Base-by-base conservation (phyloP, 2,113 vertebrate species). In the Ammodytes marinus region DNA sequence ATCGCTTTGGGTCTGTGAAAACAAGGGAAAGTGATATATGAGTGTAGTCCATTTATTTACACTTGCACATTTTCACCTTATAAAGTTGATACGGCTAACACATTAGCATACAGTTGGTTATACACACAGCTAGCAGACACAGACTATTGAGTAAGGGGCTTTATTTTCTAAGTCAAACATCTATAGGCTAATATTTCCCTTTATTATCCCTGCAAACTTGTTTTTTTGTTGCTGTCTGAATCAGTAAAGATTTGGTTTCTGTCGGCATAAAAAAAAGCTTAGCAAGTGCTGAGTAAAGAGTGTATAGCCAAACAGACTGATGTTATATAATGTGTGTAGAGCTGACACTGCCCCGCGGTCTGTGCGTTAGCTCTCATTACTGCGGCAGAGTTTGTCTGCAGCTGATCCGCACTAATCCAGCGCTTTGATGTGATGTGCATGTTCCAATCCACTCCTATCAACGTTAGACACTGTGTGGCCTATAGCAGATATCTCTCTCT, bases 341-440 rank as follows among this genome's bases (percentile, higher is more conserved):
- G 81, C 69, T 17, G 72, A 67, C 55, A 8, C 83, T 58, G 72
- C 61, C 42, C 68, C 59, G 80, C 82, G 71, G 84, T 83, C 83
- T 40, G n/a, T 82, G 83, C 84, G 77, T 82, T 59, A 53, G 60
- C 86, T 67, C 74, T 80, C 84, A 78, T 88, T 83, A 86, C 60
- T 58, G n/a, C n/a, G n/a, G 13, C 69, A 19, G 83, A 81, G 84
- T 85, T 80, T 78, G 82, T 83, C 77, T 85, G 82, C 13, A 75
- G 89, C 86, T 90, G 79, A 90, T 78, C 86, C 60, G 27, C 66
- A 10, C 60, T 89, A 91, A 89, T 91, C 87, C 86, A 19, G 54
- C 0, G 58, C 86, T 90, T 82, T 88, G 84, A 88, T 86, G 84
- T 69, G 73, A 76, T 55, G 61, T 49, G 63, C 72, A 69, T 74